Conservation (phyloP, 2,888 invertebrate species). For the Spicauda simplicius region DNA sequence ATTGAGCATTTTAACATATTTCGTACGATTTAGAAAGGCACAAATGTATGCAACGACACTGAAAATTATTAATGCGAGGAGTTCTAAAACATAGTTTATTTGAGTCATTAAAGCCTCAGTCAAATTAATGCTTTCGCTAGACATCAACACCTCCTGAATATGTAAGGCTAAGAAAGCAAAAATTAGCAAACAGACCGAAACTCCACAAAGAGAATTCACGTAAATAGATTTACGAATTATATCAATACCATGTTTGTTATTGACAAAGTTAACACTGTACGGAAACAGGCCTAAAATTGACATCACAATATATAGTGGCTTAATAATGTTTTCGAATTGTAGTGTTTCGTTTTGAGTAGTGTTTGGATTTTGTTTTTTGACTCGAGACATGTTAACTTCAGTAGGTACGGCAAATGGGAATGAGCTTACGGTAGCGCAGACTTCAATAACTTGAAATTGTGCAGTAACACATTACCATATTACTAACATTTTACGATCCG, state of each 20-base stretch:
- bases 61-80: conserved; percentile 51
- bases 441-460: not conserved
- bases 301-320: conserved; percentile 45
- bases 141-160: conserved; percentile 51
- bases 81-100: conserved; percentile 66
- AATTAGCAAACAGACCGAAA: conserved; percentile 52
- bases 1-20: conserved; percentile 62
- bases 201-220: conserved; percentile 57
- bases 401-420: not conserved
- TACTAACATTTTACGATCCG: conserved; percentile 15
- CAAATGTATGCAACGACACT: conserved; percentile 56
- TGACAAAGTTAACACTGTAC: conserved; percentile 46
- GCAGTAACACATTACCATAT: conserved; percentile 37
- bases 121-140: conserved; percentile 50
- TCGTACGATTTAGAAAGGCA: conserved; percentile 56
- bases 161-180: conserved; percentile 56
- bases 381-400: conserved; percentile 7
- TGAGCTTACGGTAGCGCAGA: not conserved
- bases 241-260: conserved; percentile 44
- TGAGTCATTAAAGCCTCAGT: conserved; percentile 60
- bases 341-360: conserved; percentile 29
- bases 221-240: conserved; percentile 61
- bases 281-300: conserved; percentile 50
- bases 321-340: conserved; percentile 44
- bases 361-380: conserved; percentile 35